Conservation (phyloP, 2,888 invertebrate genomes). For the Anarsia innoxiella region DNA sequence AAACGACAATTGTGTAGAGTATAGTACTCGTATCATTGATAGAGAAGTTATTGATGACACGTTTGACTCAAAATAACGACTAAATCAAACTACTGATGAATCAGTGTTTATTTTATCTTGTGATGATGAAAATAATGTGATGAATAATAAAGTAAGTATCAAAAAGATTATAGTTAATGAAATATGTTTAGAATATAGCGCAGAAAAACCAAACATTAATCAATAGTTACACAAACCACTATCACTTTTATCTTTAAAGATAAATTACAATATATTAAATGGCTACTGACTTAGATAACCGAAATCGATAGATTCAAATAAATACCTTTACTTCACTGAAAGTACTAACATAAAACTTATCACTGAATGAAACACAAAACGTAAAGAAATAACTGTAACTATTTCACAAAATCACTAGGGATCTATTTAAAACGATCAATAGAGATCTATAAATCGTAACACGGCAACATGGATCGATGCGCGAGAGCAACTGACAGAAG, state of each 20-base stretch:
- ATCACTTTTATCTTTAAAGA: conserved; percentile 50
- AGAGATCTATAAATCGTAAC: conserved; percentile 24
- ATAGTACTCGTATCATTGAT: conserved; percentile 28
- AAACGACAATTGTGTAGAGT: conserved; percentile 39
- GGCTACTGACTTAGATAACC: conserved; percentile 27
- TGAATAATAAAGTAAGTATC: neutral
- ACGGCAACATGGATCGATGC: conserved; percentile 51
- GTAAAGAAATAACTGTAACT: conserved; percentile 20
- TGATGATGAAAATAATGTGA: no score
- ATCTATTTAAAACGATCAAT: conserved; percentile 50
- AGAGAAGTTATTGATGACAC: conserved; percentile 23
- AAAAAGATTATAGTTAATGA: neutral
- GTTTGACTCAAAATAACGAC: conserved; percentile 17
- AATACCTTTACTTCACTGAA: conserved; percentile 22
- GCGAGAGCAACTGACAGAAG: conserved; percentile 62
- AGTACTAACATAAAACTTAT: conserved; percentile 11
- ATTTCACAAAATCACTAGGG: conserved; percentile 36
- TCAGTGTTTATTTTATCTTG: neutral
- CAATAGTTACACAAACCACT: no score
- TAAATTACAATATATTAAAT: conserved; percentile 33
- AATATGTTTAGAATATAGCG: no score
- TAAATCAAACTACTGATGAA: neutral
- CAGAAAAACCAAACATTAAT: no score
- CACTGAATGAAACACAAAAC: conserved; percentile 17
- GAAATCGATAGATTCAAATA: neutral